Evolutionary conservation across 2,797 vertebrate genomes (phyloP), one percentile per base, ranked within the genome.

Genomic region (Mycteria americana): DNA sequence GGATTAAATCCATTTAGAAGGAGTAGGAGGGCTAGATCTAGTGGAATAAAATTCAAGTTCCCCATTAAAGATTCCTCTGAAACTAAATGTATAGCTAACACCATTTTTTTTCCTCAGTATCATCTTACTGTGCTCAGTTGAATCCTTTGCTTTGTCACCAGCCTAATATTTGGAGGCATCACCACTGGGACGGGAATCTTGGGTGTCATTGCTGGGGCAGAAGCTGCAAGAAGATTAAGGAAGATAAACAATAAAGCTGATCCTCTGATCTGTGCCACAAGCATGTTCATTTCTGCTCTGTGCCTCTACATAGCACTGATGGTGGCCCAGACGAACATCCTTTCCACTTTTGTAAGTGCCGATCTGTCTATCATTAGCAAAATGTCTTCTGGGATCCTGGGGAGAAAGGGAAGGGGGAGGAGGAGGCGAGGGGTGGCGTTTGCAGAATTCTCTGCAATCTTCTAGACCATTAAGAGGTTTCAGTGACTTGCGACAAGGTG

Each of bases 181-280:
- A 99, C 99, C 0, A 96, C 99, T 25, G 98, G 95, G 65, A 98
- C 99, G 0, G 99, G 99, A 39, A 97, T 99, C 74, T 22, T 99
- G 56, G 99, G 99, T 57, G 99, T 99, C 28, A 64, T 97, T 79
- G 65, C 98, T 19, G 99, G 99, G 50, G 98, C 98, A 13, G 78
- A 60, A 92, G 95, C 98, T 15, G 98, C 99, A 11, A 98, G 98
- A 93, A 96, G 88, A 72, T 98, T 98, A 35, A 98, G 98, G 95
- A 98, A 98, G 83, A 98, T 94, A 56, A 97, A 98, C 53, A 91
- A 97, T 6, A 98, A 98, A 74, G 99, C 98, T 2, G 99, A 99
- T 94, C 99, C 99, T 4, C 95, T 99, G 89, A 98, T 99, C 97
- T 99, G 99, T 17, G 98, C 99, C 3, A 94, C 96, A 33, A 99